Evolutionary conservation across 2,888 invertebrate genomes (phyloP).

Genomic region (Stenoptilia bipunctidactyla): DNA sequence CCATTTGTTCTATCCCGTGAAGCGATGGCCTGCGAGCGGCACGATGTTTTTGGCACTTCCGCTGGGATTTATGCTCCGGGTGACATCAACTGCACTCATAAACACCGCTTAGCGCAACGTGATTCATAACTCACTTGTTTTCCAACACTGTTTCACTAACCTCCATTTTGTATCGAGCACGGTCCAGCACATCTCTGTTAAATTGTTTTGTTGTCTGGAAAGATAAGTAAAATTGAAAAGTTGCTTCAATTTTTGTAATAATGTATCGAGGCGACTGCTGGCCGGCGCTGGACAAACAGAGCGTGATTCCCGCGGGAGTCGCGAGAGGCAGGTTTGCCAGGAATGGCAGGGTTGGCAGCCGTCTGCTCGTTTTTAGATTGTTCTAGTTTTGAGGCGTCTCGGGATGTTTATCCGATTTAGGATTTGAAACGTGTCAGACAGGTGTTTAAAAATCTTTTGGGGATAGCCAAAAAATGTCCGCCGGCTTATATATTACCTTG

Average conservation of each 20-base stretch:
- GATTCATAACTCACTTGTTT: neutral
- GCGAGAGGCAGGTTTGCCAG: no score
- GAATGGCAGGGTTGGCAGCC: no score
- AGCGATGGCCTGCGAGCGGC: conserved; percentile 31
- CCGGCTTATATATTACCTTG: neutral
- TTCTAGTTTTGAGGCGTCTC: no score
- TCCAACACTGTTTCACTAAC: no score
- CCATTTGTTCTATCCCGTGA: conserved; percentile 3
- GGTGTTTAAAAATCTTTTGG: conserved; percentile 1
- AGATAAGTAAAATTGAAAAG: conserved; percentile 19
- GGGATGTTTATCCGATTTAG: no score
- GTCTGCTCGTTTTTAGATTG: no score
- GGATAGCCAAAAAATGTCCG: neutral
- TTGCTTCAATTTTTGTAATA: conserved; percentile 17
- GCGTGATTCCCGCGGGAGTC: neutral
- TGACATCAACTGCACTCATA: conserved; percentile 59
- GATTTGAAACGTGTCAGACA: neutral
- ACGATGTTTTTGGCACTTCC: conserved; percentile 48
- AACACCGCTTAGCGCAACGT: conserved; percentile 40
- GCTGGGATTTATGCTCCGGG: conserved; percentile 43
- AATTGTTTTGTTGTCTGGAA: conserved; percentile 14
- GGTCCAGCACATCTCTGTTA: conserved; percentile 10
- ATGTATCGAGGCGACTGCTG: no score
- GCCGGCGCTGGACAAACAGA: neutral
- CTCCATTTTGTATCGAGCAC: conserved; percentile 4